Conservation (phyloP, 1,140 invertebrate genomes). For the Brachionus rotundiformis region DNA sequence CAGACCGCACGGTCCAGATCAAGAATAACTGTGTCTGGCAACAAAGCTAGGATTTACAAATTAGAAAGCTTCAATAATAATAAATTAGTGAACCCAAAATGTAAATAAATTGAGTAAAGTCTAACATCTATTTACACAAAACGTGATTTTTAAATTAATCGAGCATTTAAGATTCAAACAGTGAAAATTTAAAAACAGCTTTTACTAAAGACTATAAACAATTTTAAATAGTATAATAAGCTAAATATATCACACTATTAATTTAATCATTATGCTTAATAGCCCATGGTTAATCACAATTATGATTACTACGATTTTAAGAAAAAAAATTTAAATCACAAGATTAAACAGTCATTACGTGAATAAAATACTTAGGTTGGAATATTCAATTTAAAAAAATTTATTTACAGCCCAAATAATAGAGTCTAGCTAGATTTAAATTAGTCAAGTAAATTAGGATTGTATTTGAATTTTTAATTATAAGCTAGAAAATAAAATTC, state of each 20-base stretch:
- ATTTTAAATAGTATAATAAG: neutral
- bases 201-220: neutral
- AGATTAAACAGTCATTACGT: neutral
- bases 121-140: slow-evolving; percentile 13
- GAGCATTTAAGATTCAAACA: neutral
- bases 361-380: neutral
- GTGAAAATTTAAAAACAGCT: neutral
- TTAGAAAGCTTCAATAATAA: neutral
- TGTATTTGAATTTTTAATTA: no score
- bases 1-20: neutral
- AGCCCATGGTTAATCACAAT: neutral
- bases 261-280: neutral
- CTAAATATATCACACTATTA: neutral
- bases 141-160: neutral
- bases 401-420: neutral
- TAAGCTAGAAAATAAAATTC: no score
- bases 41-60: neutral
- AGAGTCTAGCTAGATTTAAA: neutral
- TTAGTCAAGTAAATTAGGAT: neutral
- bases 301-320: neutral
- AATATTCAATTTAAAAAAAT: neutral
- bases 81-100: slow-evolving; percentile 3
- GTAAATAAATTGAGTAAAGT: neutral
- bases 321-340: neutral
- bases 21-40: neutral